Base-by-base conservation (phyloP, 2,888 invertebrate species). In the Acleris literana region DNA sequence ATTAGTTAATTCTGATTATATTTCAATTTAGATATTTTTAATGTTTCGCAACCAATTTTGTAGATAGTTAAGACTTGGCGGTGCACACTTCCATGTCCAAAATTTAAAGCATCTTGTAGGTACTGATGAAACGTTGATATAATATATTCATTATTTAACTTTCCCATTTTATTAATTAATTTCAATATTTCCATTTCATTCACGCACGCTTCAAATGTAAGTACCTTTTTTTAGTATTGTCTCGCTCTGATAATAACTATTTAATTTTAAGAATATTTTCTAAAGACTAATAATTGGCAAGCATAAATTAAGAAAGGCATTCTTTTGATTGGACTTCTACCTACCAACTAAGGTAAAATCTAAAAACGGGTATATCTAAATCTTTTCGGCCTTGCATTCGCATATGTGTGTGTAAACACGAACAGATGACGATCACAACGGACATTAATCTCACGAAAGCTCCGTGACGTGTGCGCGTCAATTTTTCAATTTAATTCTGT, bases 1-100 rank as follows among this genome's bases (percentile, higher is more conserved):
- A 90, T 87, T 84, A 81, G 76, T 74, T 74, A 71, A 70, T 72
- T 73, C 72, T 72, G 71, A 70, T 71, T 77, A 75, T 76, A 77
- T 72, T 74, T 73, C 75, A 76, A 69, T 77, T 77, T 74, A 72
- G 71, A 74, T 74, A 63, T 68, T 63, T 75, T 74, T 74, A 74
- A 70, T 74, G 69, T 75, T 68, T 72, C 69, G 76, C 77, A 80
- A 82, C 78, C 76, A 72, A 80, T 74, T 74, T 71, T 71, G 70
- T 71, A 58, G 29, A 20, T 29, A 44, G 29, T 6, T 3, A 3
- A 4, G 39, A 13, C 39, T 39, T 39, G 39, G 13, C 11, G 13
- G 39, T 33, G 11, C 33, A 11, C 0, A 33, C 33, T 33, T 33
- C 33, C 11, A 13, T 1, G 39, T 39, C 13, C 39, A 13, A 13